Evolutionary conservation across 1,140 invertebrate species (phyloP).

Genomic region (Ericerus pela): DNA sequence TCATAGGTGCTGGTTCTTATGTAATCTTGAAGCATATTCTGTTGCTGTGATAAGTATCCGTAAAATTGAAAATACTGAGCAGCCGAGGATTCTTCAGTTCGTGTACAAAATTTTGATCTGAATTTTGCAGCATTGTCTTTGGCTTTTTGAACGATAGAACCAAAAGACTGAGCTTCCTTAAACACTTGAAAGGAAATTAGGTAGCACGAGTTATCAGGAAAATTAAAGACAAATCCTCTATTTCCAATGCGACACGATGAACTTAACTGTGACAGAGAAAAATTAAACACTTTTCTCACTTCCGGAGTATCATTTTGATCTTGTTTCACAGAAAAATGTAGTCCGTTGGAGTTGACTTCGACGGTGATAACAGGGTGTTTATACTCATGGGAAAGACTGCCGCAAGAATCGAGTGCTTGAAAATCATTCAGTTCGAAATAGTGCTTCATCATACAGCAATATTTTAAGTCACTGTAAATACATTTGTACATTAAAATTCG

Average conservation of each 20-base stretch:
- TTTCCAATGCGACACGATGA: slow-evolving; percentile 1
- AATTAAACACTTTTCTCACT: background rate
- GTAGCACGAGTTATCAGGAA: slow-evolving; percentile 1
- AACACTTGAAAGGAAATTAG: background rate
- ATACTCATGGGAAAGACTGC: background rate
- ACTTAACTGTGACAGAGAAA: background rate
- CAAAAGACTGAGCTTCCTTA: background rate
- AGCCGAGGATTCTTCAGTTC: slow-evolving; percentile 93
- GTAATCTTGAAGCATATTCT: slow-evolving; percentile 99
- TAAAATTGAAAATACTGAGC: slow-evolving; percentile 98
- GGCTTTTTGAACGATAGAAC: background rate
- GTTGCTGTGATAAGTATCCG: slow-evolving; percentile 96
- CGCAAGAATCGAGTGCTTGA: background rate
- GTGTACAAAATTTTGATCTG: slow-evolving; percentile 78
- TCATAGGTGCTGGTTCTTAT: slow-evolving; percentile 97
- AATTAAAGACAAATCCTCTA: background rate
- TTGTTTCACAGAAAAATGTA: slow-evolving; percentile 1
- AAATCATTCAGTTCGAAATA: background rate
- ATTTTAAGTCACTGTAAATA: too few relatives aligned
- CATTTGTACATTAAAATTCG: too few relatives aligned
- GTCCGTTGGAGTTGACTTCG: background rate
- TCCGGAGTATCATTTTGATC: slow-evolving; percentile 1
- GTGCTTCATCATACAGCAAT: too few relatives aligned
- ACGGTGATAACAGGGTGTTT: background rate
- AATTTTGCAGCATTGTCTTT: slow-evolving; percentile 59